These are phyloP conservation scores for Xenops minutus DNA, from an alignment of 2,797 vertebrate genomes.

Conservation along the genomic window DNA sequence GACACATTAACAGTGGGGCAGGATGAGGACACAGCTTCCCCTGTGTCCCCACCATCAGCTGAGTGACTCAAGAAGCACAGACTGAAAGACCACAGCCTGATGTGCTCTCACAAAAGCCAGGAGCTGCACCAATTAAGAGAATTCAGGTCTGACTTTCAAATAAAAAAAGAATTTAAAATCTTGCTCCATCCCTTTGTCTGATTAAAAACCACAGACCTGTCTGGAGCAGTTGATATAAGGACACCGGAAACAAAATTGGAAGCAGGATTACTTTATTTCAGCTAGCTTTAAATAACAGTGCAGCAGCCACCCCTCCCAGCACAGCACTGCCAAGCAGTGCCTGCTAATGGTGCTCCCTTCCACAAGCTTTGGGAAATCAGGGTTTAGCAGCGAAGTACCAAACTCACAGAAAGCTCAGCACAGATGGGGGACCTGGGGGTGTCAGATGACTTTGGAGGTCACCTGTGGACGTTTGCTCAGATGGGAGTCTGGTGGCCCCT, in stretches of 20 bases:
- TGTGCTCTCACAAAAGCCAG: not conserved
- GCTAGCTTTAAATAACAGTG: not conserved
- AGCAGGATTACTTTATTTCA: not conserved
- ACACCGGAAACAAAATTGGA: not conserved
- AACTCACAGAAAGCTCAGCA: not conserved
- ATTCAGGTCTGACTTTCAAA: not conserved
- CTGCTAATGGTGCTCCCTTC: not conserved
- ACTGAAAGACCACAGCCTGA: not conserved
- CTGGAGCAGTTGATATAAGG: not conserved
- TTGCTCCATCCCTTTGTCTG: not conserved
- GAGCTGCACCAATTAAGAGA: not conserved
- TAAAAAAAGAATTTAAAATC: not conserved
- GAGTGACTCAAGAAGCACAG: not conserved
- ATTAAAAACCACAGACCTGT: not conserved
- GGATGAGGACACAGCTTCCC: not conserved
- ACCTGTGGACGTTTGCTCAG: not conserved
- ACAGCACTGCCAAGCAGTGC: not conserved
- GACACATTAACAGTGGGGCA: not conserved
- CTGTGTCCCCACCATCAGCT: not conserved
- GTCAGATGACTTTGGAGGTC: not conserved
- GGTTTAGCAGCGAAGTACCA: not conserved
- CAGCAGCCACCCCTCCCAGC: not conserved
- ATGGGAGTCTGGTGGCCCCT: not conserved
- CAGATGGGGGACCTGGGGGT: rapidly evolving
- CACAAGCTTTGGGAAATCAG: not conserved